Base-by-base conservation (phyloP, 2,797 vertebrate genomes). In the Gallirallus australis region DNA sequence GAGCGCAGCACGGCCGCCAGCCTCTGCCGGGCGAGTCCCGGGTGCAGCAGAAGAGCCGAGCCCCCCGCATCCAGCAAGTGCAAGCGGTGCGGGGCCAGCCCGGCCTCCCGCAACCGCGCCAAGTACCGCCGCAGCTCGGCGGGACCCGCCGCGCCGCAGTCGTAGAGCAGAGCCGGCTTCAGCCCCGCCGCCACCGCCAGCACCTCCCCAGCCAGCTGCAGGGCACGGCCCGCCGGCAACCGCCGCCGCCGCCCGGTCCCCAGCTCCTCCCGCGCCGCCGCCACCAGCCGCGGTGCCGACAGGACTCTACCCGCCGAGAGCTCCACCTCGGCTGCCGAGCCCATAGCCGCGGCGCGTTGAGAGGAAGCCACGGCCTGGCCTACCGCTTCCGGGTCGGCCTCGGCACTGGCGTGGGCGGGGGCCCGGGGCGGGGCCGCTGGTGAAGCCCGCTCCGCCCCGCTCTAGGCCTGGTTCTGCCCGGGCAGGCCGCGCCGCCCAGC, bases 141-240 rank as follows among this genome's bases (percentile, higher is more conserved):
- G 13, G 95, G 85, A 9, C 96, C 91, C 20, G 98, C 98, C 2
- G 96, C 30, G 53, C 98, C 98, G 63, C 92, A 97, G 48, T 99
- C 99, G 35, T 99, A 99, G 3, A 99, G 95, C 69, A 99, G 80
- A 50, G 99, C 98, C 7, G 99, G 98, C 97, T 99, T 99, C 94
- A 99, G 86, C 13, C 99, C 99, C 56, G 96, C 84, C 91, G 98
- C 98, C 59, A 99, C 98, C 48, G 99, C 98, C 39, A 97, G 96
- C 66, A 99, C 97, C 86, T 99, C 98, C 90, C 97, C 98, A 21
- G 98, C 98, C 12, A 99, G 90, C 30, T 98, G 98, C 91, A 94
- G 25, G 5, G 90, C 93, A 1, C 87, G 90, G 54, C 9, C 64
- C 2, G 86, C 91, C n/a, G 91, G 56, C 15, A 88, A 27, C 42